phyloP scores from a whole-genome alignment of 2,888 invertebrate genomes.

The Tineola bisselliella region DNA sequence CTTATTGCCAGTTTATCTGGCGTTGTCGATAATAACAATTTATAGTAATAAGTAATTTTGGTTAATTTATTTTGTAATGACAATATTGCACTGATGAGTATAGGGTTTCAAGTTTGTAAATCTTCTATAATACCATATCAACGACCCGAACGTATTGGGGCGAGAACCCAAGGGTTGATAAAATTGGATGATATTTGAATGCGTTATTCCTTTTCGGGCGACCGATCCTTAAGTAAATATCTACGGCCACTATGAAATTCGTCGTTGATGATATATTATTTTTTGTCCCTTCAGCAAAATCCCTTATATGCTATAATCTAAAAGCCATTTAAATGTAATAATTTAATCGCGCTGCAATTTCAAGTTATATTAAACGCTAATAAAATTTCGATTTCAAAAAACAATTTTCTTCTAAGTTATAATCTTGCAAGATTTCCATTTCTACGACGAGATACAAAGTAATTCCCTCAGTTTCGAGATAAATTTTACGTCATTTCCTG shows the following conservation, averaged over 20 bases:
- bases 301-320: background rate
- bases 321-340: background rate
- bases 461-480: slow-evolving; percentile 58
- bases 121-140: slow-evolving; percentile 52
- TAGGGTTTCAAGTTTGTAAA: slow-evolving; percentile 26
- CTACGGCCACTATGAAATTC: background rate
- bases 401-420: slow-evolving; percentile 57
- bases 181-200: slow-evolving; percentile 64
- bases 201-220: slow-evolving; percentile 37
- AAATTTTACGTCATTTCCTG: slow-evolving; percentile 63
- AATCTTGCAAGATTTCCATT: slow-evolving; percentile 59
- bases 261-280: background rate
- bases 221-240: slow-evolving; percentile 14
- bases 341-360: background rate
- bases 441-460: slow-evolving; percentile 54
- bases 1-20: too few relatives aligned
- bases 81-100: slow-evolving; percentile 59
- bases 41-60: slow-evolving; percentile 14
- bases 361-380: slow-evolving; percentile 28
- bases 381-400: slow-evolving; percentile 48
- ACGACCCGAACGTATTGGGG: slow-evolving; percentile 58
- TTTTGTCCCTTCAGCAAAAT: background rate
- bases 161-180: slow-evolving; percentile 51
- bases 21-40: too few relatives aligned
- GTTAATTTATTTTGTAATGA: slow-evolving; percentile 30